Conservation (phyloP, 2,113 vertebrate genomes). For the Electrona antarctica region DNA sequence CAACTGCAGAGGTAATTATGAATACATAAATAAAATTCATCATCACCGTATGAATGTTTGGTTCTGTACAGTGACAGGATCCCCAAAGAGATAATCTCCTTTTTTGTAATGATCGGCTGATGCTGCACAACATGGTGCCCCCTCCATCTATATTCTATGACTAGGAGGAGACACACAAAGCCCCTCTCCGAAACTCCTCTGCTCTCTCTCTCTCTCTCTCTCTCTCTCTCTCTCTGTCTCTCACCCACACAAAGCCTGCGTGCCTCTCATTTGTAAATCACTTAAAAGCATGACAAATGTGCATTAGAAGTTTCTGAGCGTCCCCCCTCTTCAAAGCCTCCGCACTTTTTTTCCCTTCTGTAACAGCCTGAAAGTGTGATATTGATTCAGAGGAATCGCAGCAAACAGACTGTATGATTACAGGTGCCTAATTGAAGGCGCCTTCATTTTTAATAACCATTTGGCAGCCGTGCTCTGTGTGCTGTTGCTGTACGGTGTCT, state of each 20-base stretch:
- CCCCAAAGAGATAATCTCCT: constrained; percentile 26
- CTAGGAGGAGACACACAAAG: constrained; percentile 63
- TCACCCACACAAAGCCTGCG: constrained; percentile 61
- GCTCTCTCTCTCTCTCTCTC: neutral
- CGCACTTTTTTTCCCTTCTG: constrained; percentile 44
- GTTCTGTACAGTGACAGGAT: too few species aligned
- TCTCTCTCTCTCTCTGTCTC: neutral
- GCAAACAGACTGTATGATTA: constrained; percentile 20
- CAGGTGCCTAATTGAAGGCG: constrained; percentile 34
- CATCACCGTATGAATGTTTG: too few species aligned
- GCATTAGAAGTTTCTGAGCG: constrained; percentile 69
- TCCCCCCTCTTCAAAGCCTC: constrained; percentile 52
- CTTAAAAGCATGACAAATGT: constrained; percentile 76
- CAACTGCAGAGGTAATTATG: too few species aligned
- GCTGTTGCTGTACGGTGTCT: constrained; percentile 29
- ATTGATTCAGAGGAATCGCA: constrained; percentile 22
- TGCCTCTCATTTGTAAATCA: constrained; percentile 75
- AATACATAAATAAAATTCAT: too few species aligned
- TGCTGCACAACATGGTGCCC: constrained; percentile 61
- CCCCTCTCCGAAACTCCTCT: constrained; percentile 45
- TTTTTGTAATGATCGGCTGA: constrained; percentile 51
- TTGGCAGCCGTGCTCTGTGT: neutral
- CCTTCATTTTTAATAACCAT: constrained; percentile 19
- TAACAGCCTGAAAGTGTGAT: neutral
- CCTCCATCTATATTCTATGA: constrained; percentile 56